Conservation (phyloP, 2,888 invertebrate species). For the Lamellibrachia columna region DNA sequence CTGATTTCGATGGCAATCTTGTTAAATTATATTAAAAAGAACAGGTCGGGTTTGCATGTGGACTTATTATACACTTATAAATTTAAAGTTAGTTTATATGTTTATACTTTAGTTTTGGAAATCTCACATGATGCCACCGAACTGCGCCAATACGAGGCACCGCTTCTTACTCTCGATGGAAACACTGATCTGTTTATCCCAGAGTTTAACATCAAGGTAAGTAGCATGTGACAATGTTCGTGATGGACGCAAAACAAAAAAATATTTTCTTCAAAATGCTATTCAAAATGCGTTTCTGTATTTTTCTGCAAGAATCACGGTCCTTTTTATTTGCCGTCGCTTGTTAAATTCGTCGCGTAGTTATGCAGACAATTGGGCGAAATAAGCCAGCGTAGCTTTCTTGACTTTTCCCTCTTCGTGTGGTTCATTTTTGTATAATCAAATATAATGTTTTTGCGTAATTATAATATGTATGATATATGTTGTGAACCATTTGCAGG, state of each 20-base stretch:
- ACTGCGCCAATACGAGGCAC: slow-evolving; percentile 32
- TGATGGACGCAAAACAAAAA: not conserved
- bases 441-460: too few species aligned
- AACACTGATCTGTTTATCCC: slow-evolving; percentile 32
- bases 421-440: too few species aligned
- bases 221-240: not conserved
- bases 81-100: not conserved
- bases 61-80: not conserved
- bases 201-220: slow-evolving; percentile 29
- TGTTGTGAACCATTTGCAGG: slow-evolving; percentile 23
- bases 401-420: too few species aligned
- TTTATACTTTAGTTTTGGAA: slow-evolving; percentile 30
- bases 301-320: too few species aligned
- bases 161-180: slow-evolving; percentile 33
- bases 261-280: not conserved
- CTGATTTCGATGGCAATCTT: not conserved
- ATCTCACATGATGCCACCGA: slow-evolving; percentile 29
- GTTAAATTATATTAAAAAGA: not conserved
- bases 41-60: not conserved
- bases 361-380: too few species aligned
- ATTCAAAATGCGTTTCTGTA: not conserved
- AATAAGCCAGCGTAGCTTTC: too few species aligned
- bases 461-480: too few species aligned
- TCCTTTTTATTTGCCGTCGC: too few species aligned
- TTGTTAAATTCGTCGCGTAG: too few species aligned